These are phyloP conservation scores for Noturus placidus DNA, from an alignment of 2,113 vertebrate genomes.

Conservation along the genomic window DNA sequence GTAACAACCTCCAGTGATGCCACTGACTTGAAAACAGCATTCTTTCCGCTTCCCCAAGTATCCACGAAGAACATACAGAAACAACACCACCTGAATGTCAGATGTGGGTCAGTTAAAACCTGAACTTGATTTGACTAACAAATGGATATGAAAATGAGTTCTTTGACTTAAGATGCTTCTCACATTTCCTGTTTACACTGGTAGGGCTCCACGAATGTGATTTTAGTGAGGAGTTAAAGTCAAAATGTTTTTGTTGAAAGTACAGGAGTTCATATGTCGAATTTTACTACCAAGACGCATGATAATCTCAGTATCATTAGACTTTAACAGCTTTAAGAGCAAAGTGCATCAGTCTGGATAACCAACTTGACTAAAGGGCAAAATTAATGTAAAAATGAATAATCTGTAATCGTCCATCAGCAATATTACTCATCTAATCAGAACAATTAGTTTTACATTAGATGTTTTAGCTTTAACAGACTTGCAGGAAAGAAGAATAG, in stretches of 20 bases:
- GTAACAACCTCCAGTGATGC: background rate
- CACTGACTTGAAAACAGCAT: too few relatives aligned
- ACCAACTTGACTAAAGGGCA: background rate
- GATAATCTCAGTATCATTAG: background rate
- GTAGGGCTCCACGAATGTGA: background rate
- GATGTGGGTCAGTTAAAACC: background rate
- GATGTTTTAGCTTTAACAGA: background rate
- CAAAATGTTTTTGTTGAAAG: background rate
- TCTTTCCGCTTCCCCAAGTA: background rate
- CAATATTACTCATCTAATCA: background rate
- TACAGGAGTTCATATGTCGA: background rate
- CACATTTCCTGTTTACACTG: background rate
- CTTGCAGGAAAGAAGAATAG: background rate
- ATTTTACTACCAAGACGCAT: background rate
- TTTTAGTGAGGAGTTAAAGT: background rate
- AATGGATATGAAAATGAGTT: constrained; percentile 42
- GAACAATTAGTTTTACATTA: background rate
- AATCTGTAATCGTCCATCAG: background rate
- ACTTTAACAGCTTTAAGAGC: background rate
- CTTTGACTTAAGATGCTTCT: background rate
- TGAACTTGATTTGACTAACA: constrained; percentile 41
- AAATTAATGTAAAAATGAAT: background rate
- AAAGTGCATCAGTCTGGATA: background rate
- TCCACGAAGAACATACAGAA: background rate
- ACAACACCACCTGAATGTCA: background rate